Conservation (phyloP, 1,140 invertebrate genomes). For the Aethina tumida region DNA sequence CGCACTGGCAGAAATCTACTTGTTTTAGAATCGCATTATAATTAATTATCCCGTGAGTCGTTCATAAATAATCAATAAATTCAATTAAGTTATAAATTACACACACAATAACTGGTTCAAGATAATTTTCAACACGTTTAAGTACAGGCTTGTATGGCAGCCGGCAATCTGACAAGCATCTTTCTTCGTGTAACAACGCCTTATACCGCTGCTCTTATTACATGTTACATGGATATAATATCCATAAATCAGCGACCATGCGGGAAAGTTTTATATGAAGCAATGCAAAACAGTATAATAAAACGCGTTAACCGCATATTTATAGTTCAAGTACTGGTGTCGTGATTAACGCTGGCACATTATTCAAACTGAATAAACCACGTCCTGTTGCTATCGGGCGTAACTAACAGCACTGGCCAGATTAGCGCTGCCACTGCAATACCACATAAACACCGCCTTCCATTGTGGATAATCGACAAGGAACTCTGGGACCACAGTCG, state of each 20-base stretch:
- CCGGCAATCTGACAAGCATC: constrained; percentile 21
- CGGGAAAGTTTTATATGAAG: constrained; percentile 31
- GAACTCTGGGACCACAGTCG: too few relatives aligned
- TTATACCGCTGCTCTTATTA: constrained; percentile 25
- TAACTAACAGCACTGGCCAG: constrained; percentile 8
- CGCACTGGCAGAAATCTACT: too few relatives aligned
- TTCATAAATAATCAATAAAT: constrained; percentile 24
- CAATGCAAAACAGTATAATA: constrained; percentile 32
- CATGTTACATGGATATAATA: constrained; percentile 28
- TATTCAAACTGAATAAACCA: constrained; percentile 28
- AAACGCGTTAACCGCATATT: constrained; percentile 32
- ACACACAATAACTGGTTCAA: constrained; percentile 15
- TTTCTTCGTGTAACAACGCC: constrained; percentile 20
- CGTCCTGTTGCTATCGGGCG: constrained; percentile 22
- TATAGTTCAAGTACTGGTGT: constrained; percentile 29
- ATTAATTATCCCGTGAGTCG: too few relatives aligned
- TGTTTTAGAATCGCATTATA: too few relatives aligned
- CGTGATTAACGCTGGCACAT: constrained; percentile 31
- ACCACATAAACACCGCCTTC: too few relatives aligned
- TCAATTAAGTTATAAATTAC: constrained; percentile 29
- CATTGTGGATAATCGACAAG: constrained; percentile 7
- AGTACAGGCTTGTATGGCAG: constrained; percentile 14
- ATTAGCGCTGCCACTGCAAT: constrained; percentile 10
- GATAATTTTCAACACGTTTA: constrained; percentile 17
- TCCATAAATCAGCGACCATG: constrained; percentile 29